These are phyloP conservation scores for Eupelmus urozonus DNA, from an alignment of 2,888 invertebrate genomes.

Conservation along the genomic window DNA sequence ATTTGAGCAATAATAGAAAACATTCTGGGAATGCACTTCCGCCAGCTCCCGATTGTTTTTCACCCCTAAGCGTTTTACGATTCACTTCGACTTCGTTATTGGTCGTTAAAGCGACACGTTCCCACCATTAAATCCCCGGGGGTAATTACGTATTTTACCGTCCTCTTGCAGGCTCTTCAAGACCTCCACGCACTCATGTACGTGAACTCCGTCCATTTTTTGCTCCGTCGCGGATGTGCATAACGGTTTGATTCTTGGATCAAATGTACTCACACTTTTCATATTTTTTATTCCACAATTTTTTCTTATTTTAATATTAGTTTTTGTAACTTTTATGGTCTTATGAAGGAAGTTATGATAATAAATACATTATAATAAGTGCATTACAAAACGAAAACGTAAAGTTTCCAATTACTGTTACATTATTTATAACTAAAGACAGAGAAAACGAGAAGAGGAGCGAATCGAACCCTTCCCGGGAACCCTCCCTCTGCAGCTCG, in stretches of 20 bases:
- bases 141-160: conserved; percentile 54
- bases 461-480: no score
- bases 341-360: no score
- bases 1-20: conserved; percentile 36
- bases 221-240: neutral
- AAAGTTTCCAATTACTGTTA: no score
- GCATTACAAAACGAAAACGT: no score
- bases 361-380: no score
- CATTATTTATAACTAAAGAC: no score
- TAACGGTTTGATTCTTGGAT: neutral
- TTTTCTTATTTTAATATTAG: neutral
- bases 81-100: conserved; percentile 53
- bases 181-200: neutral
- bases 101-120: conserved; percentile 54
- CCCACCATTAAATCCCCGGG: conserved; percentile 41
- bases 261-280: neutral
- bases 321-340: neutral
- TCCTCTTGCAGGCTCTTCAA: conserved; percentile 42
- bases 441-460: no score
- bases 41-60: conserved; percentile 40
- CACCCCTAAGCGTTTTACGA: conserved; percentile 52
- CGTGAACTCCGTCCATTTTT: conserved; percentile 20
- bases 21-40: conserved; percentile 25
- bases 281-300: neutral
- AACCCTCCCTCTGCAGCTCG: neutral